phyloP scores from a whole-genome alignment of 2,113 vertebrate genomes.

The Triplophysa siluroides region DNA sequence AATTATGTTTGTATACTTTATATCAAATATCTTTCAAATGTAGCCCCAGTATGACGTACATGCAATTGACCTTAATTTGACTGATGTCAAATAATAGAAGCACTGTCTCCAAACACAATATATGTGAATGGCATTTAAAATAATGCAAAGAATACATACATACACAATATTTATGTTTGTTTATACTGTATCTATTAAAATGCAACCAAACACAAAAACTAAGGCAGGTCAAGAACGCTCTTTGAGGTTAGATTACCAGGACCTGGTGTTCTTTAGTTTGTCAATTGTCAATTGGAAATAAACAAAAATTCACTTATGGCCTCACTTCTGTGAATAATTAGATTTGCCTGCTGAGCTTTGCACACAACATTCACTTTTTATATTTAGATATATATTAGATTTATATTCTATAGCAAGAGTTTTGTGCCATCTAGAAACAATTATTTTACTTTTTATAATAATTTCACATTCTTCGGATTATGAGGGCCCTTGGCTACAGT shows the following conservation, averaged over 20 bases:
- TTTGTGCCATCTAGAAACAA: no score
- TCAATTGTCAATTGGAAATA: no score
- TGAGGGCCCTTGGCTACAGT: no score
- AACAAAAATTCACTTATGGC: no score
- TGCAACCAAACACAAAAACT: not conserved
- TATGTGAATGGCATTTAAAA: not conserved
- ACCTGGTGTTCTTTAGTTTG: not conserved
- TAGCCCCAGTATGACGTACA: not conserved
- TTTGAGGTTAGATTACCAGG: not conserved
- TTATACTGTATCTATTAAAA: not conserved
- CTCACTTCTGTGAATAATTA: no score
- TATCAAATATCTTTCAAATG: not conserved
- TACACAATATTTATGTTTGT: conserved; percentile 14
- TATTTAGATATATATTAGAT: no score
- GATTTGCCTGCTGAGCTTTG: no score
- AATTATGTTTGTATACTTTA: not conserved
- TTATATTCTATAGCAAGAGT: no score
- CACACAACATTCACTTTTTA: no score
- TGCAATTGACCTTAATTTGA: not conserved
- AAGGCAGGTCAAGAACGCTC: not conserved
- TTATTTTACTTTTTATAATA: no score
- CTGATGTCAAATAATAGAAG: not conserved
- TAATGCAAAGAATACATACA: not conserved
- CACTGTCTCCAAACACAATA: not conserved
- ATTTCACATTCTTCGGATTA: no score